Conservation (phyloP, 2,797 vertebrate species). For the Anguilla pacifica region DNA sequence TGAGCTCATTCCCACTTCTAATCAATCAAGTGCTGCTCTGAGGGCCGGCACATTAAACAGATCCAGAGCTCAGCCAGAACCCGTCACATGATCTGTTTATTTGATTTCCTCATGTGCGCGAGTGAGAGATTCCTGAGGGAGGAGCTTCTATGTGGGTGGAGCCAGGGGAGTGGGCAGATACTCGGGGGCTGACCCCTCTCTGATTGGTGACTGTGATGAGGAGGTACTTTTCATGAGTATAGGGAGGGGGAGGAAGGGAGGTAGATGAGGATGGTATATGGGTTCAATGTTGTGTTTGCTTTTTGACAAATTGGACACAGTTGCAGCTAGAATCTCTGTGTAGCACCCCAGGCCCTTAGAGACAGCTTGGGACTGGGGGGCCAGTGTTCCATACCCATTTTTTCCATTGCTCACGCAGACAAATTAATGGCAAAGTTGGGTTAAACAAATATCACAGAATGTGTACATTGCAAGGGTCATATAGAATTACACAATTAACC, state of each 20-base stretch:
- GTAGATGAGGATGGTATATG: slow-evolving; percentile 30
- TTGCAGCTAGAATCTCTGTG: neutral
- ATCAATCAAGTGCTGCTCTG: slow-evolving; percentile 39
- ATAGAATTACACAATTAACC: neutral
- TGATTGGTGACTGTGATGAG: neutral
- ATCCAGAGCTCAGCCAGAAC: neutral
- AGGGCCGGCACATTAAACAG: slow-evolving; percentile 46
- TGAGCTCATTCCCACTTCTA: slow-evolving; percentile 18
- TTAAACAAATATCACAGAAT: slow-evolving; percentile 15
- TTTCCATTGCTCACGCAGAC: neutral
- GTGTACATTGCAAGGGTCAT: slow-evolving; percentile 18
- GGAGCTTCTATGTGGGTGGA: slow-evolving; percentile 22
- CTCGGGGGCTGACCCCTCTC: neutral
- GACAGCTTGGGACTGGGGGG: neutral
- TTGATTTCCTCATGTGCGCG: slow-evolving; percentile 40
- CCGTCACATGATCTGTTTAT: slow-evolving; percentile 43
- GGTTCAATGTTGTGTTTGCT: neutral
- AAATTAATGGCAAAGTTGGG: neutral
- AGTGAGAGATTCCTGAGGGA: slow-evolving; percentile 8
- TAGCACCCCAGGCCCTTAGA: neutral
- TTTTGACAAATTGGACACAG: slow-evolving; percentile 12
- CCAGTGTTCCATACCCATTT: neutral
- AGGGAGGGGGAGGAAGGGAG: neutral
- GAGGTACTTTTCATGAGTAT: neutral
- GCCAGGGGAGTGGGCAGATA: slow-evolving; percentile 19